Conservation (phyloP, 2,797 vertebrate genomes). For the Myiotriccus ornatus region DNA sequence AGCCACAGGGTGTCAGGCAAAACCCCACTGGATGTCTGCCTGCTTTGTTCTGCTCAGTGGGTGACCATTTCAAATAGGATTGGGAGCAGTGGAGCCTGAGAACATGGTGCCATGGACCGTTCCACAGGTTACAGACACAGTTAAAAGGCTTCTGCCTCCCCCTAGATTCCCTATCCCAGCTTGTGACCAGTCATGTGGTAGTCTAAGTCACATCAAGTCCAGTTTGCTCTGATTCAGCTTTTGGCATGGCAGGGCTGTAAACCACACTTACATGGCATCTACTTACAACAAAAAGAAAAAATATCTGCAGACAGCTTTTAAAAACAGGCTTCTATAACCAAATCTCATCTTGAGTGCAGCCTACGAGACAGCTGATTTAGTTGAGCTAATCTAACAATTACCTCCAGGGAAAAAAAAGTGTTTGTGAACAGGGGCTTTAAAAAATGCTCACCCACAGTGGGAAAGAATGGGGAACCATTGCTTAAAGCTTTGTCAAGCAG, state of each 20-base stretch:
- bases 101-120: accelerated
- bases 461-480: not conserved
- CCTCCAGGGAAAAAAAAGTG: not conserved
- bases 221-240: not conserved
- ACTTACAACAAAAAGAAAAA: not conserved
- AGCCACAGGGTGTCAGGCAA: not conserved
- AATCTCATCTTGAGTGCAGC: not conserved
- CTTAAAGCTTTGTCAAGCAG: not conserved
- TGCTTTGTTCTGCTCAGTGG: not conserved
- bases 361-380: not conserved
- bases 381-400: not conserved
- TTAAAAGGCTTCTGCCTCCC: not conserved
- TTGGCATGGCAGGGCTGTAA: not conserved
- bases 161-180: not conserved
- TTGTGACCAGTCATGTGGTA: not conserved
- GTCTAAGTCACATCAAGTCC: not conserved
- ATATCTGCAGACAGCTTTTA: not conserved
- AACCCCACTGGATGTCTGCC: not conserved
- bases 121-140: not conserved
- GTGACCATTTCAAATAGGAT: not conserved
- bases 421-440: not conserved
- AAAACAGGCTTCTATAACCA: not conserved
- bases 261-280: accelerated
- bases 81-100: not conserved
- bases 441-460: not conserved